A percentile compares a stretch with the other conserved stretches of the same genome.
Conservation (phyloP, 2,888 invertebrate genomes). For the Scaptomyza tumidula region DNA sequence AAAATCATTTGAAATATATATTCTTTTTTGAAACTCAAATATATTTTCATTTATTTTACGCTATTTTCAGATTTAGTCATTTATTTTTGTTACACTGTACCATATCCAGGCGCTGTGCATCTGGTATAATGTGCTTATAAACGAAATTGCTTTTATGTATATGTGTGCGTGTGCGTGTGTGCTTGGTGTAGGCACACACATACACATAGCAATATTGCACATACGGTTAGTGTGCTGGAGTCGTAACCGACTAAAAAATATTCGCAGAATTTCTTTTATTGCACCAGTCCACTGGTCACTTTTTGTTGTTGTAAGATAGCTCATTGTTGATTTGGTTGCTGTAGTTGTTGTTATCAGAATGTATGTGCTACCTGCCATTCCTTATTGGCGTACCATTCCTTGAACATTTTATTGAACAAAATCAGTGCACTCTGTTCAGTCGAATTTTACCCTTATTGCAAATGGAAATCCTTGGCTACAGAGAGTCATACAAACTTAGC, state of each 20-base stretch:
- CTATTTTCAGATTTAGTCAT: neutral
- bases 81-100: constrained; percentile 32
- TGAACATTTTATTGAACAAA: constrained; percentile 57
- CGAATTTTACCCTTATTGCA: constrained; percentile 31
- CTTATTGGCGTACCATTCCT: constrained; percentile 62
- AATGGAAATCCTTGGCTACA: constrained; percentile 57
- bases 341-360: constrained; percentile 28
- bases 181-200: constrained; percentile 1
- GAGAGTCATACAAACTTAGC: neutral
- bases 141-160: constrained; percentile 60
- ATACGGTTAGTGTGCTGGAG: constrained; percentile 55
- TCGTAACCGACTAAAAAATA: constrained; percentile 61
- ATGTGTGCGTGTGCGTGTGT: constrained; percentile 13
- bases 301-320: constrained; percentile 22
- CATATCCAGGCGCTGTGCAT: constrained; percentile 30
- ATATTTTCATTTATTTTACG: too few species aligned
- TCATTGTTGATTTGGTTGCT: constrained; percentile 21
- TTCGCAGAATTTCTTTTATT: constrained; percentile 74
- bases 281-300: constrained; percentile 61
- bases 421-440: constrained; percentile 44
- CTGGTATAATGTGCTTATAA: constrained; percentile 67
- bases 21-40: too few species aligned
- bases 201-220: constrained; percentile 42
- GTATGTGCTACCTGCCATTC: constrained; percentile 60
- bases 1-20: too few species aligned